A percentile compares a stretch with the other conserved stretches of the same genome.
These are phyloP conservation scores for Mystacornis crossleyi DNA, from an alignment of 2,113 vertebrate genomes.

Conservation along the genomic window DNA sequence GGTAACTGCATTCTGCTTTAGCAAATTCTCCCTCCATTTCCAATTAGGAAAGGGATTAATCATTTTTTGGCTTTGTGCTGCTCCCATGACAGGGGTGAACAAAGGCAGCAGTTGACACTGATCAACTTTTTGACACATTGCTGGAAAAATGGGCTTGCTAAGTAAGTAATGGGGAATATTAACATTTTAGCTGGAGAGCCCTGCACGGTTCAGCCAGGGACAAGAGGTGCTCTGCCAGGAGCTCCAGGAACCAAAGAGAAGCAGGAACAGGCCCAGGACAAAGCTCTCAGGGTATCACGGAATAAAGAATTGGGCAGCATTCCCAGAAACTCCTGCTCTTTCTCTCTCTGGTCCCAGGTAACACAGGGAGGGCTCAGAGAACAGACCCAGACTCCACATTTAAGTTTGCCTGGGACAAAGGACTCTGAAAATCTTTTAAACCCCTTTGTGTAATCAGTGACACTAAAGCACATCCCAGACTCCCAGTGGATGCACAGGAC, in stretches of 20 bases:
- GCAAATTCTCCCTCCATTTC: background rate
- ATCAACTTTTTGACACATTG: background rate
- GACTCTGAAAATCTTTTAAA: background rate
- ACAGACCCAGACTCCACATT: background rate
- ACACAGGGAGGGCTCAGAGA: background rate
- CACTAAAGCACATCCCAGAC: background rate
- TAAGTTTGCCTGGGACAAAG: background rate
- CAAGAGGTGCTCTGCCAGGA: background rate
- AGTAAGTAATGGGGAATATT: background rate
- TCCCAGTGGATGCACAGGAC: background rate
- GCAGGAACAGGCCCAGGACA: background rate
- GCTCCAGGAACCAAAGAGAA: background rate
- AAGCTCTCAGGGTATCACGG: rapidly evolving
- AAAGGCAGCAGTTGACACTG: background rate
- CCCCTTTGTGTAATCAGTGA: background rate
- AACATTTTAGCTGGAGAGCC: background rate
- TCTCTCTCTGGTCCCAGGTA: background rate
- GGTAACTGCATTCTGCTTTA: background rate
- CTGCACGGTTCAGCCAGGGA: background rate
- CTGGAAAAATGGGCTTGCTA: background rate
- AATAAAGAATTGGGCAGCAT: background rate
- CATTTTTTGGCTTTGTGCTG: background rate
- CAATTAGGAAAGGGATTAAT: background rate
- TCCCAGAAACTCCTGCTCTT: background rate
- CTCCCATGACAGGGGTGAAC: background rate